Evolutionary conservation across 2,888 invertebrate genomes (phyloP), one percentile per base, ranked within the genome.

Genomic region (Thymelicus acteon): DNA sequence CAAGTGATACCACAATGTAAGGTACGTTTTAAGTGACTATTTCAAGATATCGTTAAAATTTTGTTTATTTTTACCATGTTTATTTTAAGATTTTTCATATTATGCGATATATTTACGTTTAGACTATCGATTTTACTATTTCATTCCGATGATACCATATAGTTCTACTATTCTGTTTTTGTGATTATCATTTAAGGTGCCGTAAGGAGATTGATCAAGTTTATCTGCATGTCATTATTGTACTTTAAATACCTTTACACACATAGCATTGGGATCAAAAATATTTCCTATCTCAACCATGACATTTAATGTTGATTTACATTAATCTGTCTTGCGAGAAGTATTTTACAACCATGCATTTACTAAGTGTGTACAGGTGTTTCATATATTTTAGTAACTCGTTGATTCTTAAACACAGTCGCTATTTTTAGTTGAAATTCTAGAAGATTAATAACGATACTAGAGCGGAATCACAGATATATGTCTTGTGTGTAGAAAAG

Each of bases 111-210:
- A 74, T 78, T 78, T 84, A 85, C 72, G 74, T 83, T 31, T 86
- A 85, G 83, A 84, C 82, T 87, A 75, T 82, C 77, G 85, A 80
- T 84, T 76, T 76, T 85, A 85, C 86, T 90, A 78, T 89, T 89
- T 86, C 91, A 91, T 91, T 91, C 91, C 91, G 86, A 82, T 81
- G 63, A 72, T 82, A 65, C 66, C 79, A 73, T 66, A 31, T 66
- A 75, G 74, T 73, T 74, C 65, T 61, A 68, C 75, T 76, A 73
- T 75, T 75, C 74, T 67, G 40, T 58, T 68, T 31, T 74, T 31
- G 44, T 47, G 65, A 64, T 65, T 37, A 65, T 71, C 71, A 24
- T 7, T 39, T 64, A 60, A 64, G 76, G 72, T 76, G 75, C 73
- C 69, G 67, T 72, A 69, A 67, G 63, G 24, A 19, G 54, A 65